Conservation (phyloP, 2,797 vertebrate species). For the Tokudaia tokunoshimensis region DNA sequence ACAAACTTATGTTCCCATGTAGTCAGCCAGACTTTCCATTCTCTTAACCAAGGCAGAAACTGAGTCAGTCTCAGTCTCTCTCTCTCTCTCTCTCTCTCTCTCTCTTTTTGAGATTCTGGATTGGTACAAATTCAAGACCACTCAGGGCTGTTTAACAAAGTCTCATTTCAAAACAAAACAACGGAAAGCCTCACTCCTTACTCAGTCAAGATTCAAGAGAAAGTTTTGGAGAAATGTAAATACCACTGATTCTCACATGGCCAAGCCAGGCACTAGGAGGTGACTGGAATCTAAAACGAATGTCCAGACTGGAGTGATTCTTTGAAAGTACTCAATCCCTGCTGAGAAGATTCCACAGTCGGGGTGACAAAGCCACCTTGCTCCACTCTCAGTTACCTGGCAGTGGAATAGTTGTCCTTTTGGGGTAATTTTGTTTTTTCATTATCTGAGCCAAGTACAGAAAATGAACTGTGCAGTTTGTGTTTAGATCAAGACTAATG, state of each 20-base stretch:
- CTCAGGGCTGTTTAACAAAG: not conserved
- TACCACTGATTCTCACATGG: not conserved
- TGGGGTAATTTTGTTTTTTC: not conserved
- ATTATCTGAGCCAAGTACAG: not conserved
- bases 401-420: not conserved
- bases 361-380: accelerated
- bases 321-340: accelerated
- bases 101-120: not conserved
- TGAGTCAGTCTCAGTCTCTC: too few relatives aligned
- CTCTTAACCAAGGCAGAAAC: not conserved
- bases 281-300: not conserved
- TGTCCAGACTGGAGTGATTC: too few relatives aligned
- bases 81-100: too few relatives aligned
- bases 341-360: too few relatives aligned
- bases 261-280: not conserved
- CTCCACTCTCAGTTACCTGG: not conserved
- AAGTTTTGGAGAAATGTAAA: not conserved
- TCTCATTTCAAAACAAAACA: not conserved
- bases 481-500: not conserved
- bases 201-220: not conserved
- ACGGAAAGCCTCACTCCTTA: not conserved
- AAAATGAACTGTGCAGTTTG: not conserved
- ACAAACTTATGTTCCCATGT: too few relatives aligned
- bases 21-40: not conserved
- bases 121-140: not conserved